These are phyloP conservation scores for Andrena dorsata DNA, from an alignment of 2,888 invertebrate species.

Conservation along the genomic window DNA sequence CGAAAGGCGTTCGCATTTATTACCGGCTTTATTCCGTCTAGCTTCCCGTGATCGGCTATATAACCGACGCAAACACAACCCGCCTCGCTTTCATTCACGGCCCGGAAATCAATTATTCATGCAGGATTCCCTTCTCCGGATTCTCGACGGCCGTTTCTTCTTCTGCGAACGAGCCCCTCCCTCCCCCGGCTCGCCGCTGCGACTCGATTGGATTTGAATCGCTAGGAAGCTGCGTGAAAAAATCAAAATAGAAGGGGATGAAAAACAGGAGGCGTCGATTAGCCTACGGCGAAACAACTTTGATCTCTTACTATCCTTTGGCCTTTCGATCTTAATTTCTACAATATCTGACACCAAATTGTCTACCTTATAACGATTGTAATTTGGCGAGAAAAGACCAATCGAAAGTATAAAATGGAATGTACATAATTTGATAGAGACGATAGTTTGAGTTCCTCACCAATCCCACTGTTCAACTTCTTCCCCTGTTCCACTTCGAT, in stretches of 20 bases:
- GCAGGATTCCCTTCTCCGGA: slow-evolving; percentile 60
- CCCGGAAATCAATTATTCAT: slow-evolving; percentile 71
- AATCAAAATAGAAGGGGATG: slow-evolving; percentile 29
- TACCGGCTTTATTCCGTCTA: slow-evolving; percentile 65
- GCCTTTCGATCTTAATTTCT: slow-evolving; percentile 2
- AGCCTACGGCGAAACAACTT: background rate
- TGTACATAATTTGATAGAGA: too few relatives aligned
- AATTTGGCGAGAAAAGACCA: too few relatives aligned
- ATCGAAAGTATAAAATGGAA: too few relatives aligned
- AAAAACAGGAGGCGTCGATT: background rate
- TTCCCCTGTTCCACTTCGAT: background rate
- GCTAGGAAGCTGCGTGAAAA: slow-evolving; percentile 45
- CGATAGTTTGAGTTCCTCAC: background rate
- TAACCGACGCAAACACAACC: slow-evolving; percentile 59
- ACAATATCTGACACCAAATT: background rate
- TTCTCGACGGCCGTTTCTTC: slow-evolving; percentile 56
- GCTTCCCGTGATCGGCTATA: slow-evolving; percentile 64
- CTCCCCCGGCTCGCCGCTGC: background rate
- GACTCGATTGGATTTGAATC: slow-evolving; percentile 60
- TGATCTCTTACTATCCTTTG: background rate
- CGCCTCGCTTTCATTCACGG: slow-evolving; percentile 71
- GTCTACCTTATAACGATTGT: too few relatives aligned
- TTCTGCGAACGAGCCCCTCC: slow-evolving; percentile 50
- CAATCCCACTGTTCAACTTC: background rate
- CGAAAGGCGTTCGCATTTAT: slow-evolving; percentile 62